Evolutionary conservation across 2,888 invertebrate genomes (phyloP), one percentile per base, ranked within the genome.

Genomic region (Helicoverpa assulta): DNA sequence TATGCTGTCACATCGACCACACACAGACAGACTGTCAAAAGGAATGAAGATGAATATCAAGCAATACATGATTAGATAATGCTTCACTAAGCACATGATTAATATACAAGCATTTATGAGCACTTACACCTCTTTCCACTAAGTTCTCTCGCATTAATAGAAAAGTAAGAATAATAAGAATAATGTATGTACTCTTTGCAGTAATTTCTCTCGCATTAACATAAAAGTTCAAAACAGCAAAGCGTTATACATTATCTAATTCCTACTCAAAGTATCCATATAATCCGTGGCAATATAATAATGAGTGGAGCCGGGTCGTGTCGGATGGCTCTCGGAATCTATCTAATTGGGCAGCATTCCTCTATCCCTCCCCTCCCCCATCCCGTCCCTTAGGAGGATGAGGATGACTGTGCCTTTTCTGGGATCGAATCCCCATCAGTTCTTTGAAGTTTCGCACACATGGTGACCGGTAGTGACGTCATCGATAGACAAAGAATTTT

Each of bases 301-400:
- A 84, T 82, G 84, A 80, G 70, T 62, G 52, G 21, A 72, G 70
- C 67, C 65, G 52, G 72, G 72, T 73, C 79, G 84, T 80, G 82
- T 78, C 73, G 76, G 78, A 81, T 81, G 68, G 74, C 74, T 85
- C 86, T 86, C 83, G 84, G 87, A 85, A 84, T 86, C 85, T 83
- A 73, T 87, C 86, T 94, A 93, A 93, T 94, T 93, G 92, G 91
- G 90, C 90, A 80, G 85, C 94, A 94, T 94, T 94, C 93, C 93
- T 84, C 65, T 70, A 82, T 78, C 84, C 14, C 8, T 6, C 33
- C 40, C 40, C 14, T 14, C 4, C 40, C 40, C 14, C 40, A 4
- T 83, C 65, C 74, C 56, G 66, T 61, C 5, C 47, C 16, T 64
- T 64, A 65, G 47, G 47, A 18, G 65, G 75, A 85, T 88, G 47